phyloP scores from a whole-genome alignment of 2,888 invertebrate species.

The Drosophila mimica region DNA sequence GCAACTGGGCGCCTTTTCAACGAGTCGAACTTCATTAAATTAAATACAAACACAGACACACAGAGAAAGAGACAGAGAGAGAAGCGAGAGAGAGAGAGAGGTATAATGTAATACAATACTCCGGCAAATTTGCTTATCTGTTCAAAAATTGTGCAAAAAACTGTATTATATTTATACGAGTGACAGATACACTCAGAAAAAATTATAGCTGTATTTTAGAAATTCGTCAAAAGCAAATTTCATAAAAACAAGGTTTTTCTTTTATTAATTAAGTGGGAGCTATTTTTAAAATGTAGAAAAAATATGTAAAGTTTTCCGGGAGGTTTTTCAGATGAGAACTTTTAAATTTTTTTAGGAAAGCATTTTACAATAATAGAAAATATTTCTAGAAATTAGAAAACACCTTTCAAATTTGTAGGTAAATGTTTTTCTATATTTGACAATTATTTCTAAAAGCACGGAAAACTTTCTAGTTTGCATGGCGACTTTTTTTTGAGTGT shows the following conservation, averaged over 20 bases:
- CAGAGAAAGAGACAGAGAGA: rapidly evolving
- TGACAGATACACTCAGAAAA: not conserved
- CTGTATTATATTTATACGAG: slow-evolving; percentile 3
- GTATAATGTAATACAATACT: slow-evolving; percentile 1
- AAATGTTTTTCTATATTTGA: not conserved
- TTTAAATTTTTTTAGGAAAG: not conserved
- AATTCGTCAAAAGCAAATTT: not conserved
- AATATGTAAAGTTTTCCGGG: not conserved
- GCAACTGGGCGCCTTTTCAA: not conserved
- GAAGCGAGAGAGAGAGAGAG: not conserved
- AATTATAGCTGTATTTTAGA: not conserved
- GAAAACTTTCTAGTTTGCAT: not conserved
- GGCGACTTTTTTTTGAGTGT: not conserved
- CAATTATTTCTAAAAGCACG: not conserved
- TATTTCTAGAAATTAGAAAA: not conserved
- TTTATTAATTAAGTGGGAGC: not conserved
- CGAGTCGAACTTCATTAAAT: slow-evolving; percentile 24
- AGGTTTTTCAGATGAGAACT: no score
- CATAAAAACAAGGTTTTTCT: no score
- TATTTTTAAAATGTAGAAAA: not conserved
- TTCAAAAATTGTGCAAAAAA: not conserved
- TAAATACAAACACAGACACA: slow-evolving; percentile 11
- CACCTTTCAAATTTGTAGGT: no score
- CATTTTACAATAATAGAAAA: not conserved
- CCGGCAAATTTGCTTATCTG: not conserved